Base-by-base conservation (phyloP, 2,113 vertebrate species). In the Rhinoderma darwinii region DNA sequence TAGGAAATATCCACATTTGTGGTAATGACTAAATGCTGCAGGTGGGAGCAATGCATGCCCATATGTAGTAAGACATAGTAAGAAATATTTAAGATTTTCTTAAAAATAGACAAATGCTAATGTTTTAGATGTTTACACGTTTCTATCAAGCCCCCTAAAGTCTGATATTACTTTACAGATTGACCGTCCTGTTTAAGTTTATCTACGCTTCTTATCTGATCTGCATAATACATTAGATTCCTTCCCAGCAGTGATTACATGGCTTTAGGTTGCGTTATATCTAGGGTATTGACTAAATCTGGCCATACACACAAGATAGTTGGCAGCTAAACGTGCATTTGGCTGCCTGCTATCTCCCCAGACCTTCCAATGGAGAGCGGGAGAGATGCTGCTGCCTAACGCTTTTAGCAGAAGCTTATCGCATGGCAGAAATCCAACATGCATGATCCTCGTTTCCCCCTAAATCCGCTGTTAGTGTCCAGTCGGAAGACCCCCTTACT, bases 31-130 rank as follows among this genome's bases (percentile, higher is more conserved):
- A 78, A 47, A 78, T 51, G 75, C 44, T 54, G 11, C 44, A 30
- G 27, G 75, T 78, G 30, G 75, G 54, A 22, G 44, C 75, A 51
- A 78, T 78, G 75, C 47, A 51, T 78, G 75, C 12, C 44, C 30
- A 51, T 79, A 39, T 12, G 50, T n/a, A 79, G 51, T n/a, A 79
- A 56, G 43, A 47, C n/a, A n/a, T 75, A 27, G n/a, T 25, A 63
- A 30, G 27, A 8, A 15, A 2, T 37, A 10, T 17, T 1, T 14
- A 70, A 17, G 9, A 44, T 47, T 44, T 35, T 37, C 30, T 47
- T 1, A 2, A 47, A 25, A 25, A 27, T 18, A 50, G 15, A 9
- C 74, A 47, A 50, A 27, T 50, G 74, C 41, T 17, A 39, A 11
- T 35, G 63, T 39, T 70, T 7, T n/a, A n/a, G n/a, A n/a, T n/a